Conservation (phyloP, 2,113 vertebrate species). For the Chloebia gouldiae region DNA sequence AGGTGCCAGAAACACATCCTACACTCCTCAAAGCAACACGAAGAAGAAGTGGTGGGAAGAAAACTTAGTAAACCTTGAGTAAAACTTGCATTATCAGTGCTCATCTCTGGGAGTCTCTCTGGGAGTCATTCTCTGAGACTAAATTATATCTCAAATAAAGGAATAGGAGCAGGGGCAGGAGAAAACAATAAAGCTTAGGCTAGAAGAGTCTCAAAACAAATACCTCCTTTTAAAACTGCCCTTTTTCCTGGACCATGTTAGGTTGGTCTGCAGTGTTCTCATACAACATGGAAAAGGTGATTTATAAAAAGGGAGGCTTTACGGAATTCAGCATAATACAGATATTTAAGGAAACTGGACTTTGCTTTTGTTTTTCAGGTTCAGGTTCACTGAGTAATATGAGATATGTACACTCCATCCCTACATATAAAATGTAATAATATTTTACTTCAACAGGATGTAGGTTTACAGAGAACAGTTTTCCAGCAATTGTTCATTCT, state of each 20-base stretch:
- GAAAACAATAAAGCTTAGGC: background rate
- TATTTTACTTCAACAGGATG: background rate
- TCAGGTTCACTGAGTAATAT: background rate
- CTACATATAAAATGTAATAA: background rate
- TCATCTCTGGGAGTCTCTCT: background rate
- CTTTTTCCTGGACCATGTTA: background rate
- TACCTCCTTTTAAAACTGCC: background rate
- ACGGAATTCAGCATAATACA: background rate
- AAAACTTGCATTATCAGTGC: background rate
- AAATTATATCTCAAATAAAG: background rate
- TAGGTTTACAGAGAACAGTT: background rate
- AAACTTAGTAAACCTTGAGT: background rate
- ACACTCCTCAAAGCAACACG: background rate
- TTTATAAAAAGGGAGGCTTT: background rate
- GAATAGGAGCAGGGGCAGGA: background rate
- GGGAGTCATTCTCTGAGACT: background rate
- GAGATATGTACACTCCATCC: background rate
- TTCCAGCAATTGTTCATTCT: background rate
- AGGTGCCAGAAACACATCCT: background rate
- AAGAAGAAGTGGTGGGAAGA: no score
- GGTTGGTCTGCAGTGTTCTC: background rate
- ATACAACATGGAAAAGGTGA: background rate
- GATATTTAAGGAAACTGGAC: background rate
- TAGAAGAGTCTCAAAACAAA: background rate
- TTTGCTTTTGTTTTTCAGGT: background rate